Base-by-base conservation (phyloP, 1,140 invertebrate species). In the Holotrichia oblita region DNA sequence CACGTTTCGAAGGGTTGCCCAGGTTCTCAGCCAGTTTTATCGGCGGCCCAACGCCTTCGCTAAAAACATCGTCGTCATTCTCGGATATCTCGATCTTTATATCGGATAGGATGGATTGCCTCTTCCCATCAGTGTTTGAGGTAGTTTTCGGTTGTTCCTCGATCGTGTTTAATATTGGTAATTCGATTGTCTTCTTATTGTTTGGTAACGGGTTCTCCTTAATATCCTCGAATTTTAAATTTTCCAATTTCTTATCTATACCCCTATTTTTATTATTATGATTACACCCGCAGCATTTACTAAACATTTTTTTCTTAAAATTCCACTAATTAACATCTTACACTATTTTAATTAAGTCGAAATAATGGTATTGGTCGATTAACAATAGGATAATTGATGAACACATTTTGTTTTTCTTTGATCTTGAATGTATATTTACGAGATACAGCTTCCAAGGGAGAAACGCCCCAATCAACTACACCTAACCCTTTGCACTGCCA, bases 41-140 rank as follows among this genome's bases (percentile, higher is more conserved):
- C 6, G 82, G 78, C 2, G 82, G 81, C 6, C 80, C 80, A 3
- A 83, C 81, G 77, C 83, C 83, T 24, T 88, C 88, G 44, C 85
- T 85, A 81, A 89, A 89, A 14, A 88, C 88, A 61, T 89, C 88
- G 82, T 89, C 87, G 59, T 89, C 87, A 77, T 81, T 79, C 6
- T 79, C 78, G 14, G 77, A 78, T n/a, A 77, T 61, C 41, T 81
- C 80, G 24, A 79, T 61, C 27, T 77, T 81, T 12, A 72, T 41
- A 17, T 81, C 80, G 4, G 78, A 79, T 40, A 79, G 44, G 24
- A 73, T 34, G 12, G 79, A 81, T 40, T 77, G 59, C 48, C 79
- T 20, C 22, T 79, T 79, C 74, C 17, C 24, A 7, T 41, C 59
- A 2, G 59, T 41, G 12, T 76, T 44, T 41, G 78, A 76, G 44